Conservation (phyloP, 2,113 vertebrate genomes). For the Labrus mixtus region DNA sequence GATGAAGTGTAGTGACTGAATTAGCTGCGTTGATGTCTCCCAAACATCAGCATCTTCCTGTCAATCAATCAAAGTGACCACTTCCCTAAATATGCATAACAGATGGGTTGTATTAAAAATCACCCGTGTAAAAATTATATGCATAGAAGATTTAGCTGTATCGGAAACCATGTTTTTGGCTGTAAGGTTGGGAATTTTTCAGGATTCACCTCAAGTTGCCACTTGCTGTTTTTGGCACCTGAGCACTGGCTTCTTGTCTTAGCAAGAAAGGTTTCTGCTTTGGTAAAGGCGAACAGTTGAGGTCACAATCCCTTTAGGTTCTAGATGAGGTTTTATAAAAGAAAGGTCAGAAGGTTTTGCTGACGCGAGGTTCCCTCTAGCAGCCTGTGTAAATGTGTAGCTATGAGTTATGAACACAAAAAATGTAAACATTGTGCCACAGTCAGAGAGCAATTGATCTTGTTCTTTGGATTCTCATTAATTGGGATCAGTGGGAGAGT, state of each 20-base stretch:
- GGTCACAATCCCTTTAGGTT: neutral
- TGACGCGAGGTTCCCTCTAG: slow-evolving; percentile 21
- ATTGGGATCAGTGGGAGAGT: slow-evolving; percentile 19
- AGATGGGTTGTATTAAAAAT: no score
- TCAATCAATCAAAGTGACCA: no score
- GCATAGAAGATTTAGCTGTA: no score
- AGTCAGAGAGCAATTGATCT: slow-evolving; percentile 27
- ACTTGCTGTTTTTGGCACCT: neutral
- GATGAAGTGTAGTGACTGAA: no score
- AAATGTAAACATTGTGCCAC: slow-evolving; percentile 45
- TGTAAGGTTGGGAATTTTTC: neutral
- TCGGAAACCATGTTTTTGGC: neutral
- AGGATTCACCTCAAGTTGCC: neutral
- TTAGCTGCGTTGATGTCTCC: no score
- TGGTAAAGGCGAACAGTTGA: neutral
- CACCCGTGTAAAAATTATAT: no score
- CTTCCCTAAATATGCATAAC: no score
- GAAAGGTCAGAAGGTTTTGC: slow-evolving; percentile 28
- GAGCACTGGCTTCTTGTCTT: neutral
- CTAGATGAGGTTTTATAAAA: slow-evolving; percentile 46
- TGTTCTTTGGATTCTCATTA: slow-evolving; percentile 31
- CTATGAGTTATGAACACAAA: slow-evolving; percentile 1
- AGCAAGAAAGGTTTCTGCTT: neutral
- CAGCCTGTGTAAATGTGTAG: slow-evolving; percentile 3
- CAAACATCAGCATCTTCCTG: no score